phyloP scores from a whole-genome alignment of 1,140 invertebrate genomes.

The Teleopsis dalmanni region DNA sequence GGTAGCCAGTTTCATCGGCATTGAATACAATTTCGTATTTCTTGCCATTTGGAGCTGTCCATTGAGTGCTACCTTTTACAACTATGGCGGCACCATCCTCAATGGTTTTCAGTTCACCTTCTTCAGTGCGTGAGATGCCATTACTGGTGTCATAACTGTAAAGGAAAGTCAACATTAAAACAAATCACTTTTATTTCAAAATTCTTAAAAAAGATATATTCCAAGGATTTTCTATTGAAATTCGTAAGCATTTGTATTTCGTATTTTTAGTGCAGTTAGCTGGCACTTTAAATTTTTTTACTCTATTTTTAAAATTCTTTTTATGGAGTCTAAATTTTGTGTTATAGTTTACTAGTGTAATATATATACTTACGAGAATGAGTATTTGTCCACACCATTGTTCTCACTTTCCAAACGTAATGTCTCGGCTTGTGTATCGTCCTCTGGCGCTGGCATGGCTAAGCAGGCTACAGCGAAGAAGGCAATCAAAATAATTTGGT shows the following conservation, averaged over 20 bases:
- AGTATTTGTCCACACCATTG: conserved; percentile 44
- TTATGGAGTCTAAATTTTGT: neutral
- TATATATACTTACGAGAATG: conserved; percentile 45
- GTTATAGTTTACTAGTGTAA: too few relatives aligned
- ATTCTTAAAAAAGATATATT: neutral
- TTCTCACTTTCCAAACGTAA: conserved; percentile 43
- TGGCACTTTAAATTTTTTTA: too few relatives aligned
- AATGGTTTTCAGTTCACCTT: conserved; percentile 52
- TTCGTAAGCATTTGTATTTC: too few relatives aligned
- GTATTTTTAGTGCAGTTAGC: too few relatives aligned
- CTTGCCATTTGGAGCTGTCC: conserved; percentile 57
- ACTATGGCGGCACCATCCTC: conserved; percentile 47
- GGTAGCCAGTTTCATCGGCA: conserved; percentile 69
- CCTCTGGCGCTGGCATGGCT: conserved; percentile 18
- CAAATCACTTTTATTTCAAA: neutral
- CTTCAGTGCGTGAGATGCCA: conserved; percentile 57
- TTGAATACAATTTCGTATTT: conserved; percentile 56
- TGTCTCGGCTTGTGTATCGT: conserved; percentile 37
- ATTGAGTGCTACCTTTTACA: conserved; percentile 59
- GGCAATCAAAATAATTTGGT: conserved; percentile 17
- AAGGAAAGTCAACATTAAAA: conserved; percentile 4
- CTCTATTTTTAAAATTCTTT: neutral
- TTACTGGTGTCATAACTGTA: conserved; percentile 60
- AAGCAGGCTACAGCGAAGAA: conserved; percentile 9
- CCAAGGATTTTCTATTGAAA: neutral